Conservation (phyloP, 2,113 vertebrate genomes). For the Oostethus manadensis region DNA sequence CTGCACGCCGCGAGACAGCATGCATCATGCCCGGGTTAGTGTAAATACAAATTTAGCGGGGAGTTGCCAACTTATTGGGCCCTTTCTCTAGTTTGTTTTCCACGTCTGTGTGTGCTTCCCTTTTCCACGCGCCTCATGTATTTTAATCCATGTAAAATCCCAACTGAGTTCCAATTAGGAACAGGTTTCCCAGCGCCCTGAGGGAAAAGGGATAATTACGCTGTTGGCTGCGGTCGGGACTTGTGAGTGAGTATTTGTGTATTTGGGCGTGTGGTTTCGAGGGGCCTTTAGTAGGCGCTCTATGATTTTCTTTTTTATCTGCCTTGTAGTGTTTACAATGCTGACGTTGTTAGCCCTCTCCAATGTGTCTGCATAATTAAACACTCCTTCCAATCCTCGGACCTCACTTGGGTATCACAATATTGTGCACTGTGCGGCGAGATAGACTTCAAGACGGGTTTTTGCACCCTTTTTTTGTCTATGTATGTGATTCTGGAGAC, state of each 20-base stretch:
- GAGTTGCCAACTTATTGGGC: constrained; percentile 45
- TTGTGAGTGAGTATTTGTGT: constrained; percentile 40
- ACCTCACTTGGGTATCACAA: constrained; percentile 48
- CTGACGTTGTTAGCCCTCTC: constrained; percentile 56
- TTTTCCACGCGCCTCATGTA: constrained; percentile 66
- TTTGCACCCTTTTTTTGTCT: neutral
- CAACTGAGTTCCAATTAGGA: constrained; percentile 76
- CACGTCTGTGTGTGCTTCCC: constrained; percentile 34
- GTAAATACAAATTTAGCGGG: constrained; percentile 60
- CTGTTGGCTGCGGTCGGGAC: constrained; percentile 67
- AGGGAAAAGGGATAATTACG: constrained; percentile 75
- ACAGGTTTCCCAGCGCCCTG: constrained; percentile 67
- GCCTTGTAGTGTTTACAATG: constrained; percentile 55
- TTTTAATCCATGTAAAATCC: constrained; percentile 75
- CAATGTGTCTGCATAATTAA: constrained; percentile 63
- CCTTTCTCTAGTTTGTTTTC: constrained; percentile 25
- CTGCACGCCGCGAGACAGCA: constrained; percentile 53
- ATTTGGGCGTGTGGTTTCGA: constrained; percentile 24
- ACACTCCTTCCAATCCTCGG: constrained; percentile 47
- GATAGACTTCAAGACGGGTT: constrained; percentile 14
- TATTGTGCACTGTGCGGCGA: constrained; percentile 9
- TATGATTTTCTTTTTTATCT: constrained; percentile 55
- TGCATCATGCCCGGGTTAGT: constrained; percentile 62
- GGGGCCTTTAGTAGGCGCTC: constrained; percentile 42
- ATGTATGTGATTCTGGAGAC: neutral